Percentiles rank a stretch among this genome's conserved stretches.
These are phyloP conservation scores for Zaprionus ghesquierei DNA, from an alignment of 1,140 invertebrate species.

Conservation along the genomic window DNA sequence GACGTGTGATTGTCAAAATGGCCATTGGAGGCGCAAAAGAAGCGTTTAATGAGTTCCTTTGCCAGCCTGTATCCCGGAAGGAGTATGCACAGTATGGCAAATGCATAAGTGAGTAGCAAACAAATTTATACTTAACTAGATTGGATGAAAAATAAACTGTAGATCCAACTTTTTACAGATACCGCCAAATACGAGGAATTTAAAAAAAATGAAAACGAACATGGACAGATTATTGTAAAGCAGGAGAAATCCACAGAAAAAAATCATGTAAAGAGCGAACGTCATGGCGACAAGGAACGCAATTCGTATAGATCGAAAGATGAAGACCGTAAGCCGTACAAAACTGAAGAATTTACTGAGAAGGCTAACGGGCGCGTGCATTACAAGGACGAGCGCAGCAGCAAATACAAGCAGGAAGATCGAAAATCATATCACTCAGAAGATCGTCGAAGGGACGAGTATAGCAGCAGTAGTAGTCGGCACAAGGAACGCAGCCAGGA, in stretches of 20 bases:
- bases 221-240: conserved; percentile 72
- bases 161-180: conserved; percentile 83
- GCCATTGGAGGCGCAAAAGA: conserved; percentile 87
- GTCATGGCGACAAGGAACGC: conserved; percentile 22
- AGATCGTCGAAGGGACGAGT: conserved; percentile 13
- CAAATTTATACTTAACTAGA: background rate
- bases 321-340: conserved; percentile 38
- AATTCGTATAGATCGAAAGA: conserved; percentile 30
- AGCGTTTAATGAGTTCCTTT: conserved; percentile 90
- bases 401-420: conserved; percentile 21
- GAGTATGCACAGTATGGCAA: conserved; percentile 92
- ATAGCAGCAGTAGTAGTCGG: background rate
- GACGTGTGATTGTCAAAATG: conserved; percentile 91
- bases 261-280: conserved; percentile 3
- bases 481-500: conserved; percentile 5
- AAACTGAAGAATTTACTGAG: conserved; percentile 3
- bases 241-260: conserved; percentile 35
- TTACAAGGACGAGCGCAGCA: conserved; percentile 28
- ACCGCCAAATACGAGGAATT: conserved; percentile 87
- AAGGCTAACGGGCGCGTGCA: conserved; percentile 18
- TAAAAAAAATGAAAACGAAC: conserved; percentile 84
- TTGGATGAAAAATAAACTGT: background rate
- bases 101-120: conserved; percentile 88
- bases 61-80: conserved; percentile 89
- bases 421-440: conserved; percentile 23